phyloP scores from a whole-genome alignment of 2,888 invertebrate species.

The Zaprionus lineosus region DNA sequence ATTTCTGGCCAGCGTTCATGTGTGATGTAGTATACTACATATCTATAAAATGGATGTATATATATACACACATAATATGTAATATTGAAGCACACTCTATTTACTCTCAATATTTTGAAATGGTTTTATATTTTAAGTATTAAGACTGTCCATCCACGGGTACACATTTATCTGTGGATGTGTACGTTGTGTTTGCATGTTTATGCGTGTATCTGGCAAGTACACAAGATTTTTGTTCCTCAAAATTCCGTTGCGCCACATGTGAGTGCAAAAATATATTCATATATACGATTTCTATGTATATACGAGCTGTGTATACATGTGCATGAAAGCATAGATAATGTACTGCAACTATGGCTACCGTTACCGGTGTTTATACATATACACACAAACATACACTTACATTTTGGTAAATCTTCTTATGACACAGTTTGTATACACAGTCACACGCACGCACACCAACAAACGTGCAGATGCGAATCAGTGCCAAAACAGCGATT shows the following conservation, averaged over 20 bases:
- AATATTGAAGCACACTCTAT: too few relatives aligned
- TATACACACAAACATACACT: neutral
- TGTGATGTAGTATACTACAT: too few relatives aligned
- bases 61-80: too few relatives aligned
- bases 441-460: too few relatives aligned
- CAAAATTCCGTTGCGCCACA: conserved; percentile 55
- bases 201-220: conserved; percentile 25
- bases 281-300: conserved; percentile 1
- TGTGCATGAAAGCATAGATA: neutral
- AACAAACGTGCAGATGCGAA: neutral
- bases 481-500: conserved; percentile 2
- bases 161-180: neutral
- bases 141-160: conserved; percentile 3
- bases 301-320: neutral
- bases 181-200: conserved; percentile 8
- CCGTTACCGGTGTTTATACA: conserved; percentile 22
- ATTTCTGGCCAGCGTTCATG: conserved; percentile 17
- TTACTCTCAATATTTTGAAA: too few relatives aligned
- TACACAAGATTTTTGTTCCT: conserved; percentile 30
- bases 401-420: too few relatives aligned
- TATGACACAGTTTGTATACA: too few relatives aligned
- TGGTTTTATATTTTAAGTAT: too few relatives aligned
- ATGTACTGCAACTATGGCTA: conserved; percentile 31
- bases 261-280: conserved; percentile 32
- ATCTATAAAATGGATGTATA: too few relatives aligned